Percentiles rank a stretch among this genome's conserved stretches.
phyloP scores from a whole-genome alignment of 1,140 invertebrate genomes.

The Ceratoteleas bidentatus region DNA sequence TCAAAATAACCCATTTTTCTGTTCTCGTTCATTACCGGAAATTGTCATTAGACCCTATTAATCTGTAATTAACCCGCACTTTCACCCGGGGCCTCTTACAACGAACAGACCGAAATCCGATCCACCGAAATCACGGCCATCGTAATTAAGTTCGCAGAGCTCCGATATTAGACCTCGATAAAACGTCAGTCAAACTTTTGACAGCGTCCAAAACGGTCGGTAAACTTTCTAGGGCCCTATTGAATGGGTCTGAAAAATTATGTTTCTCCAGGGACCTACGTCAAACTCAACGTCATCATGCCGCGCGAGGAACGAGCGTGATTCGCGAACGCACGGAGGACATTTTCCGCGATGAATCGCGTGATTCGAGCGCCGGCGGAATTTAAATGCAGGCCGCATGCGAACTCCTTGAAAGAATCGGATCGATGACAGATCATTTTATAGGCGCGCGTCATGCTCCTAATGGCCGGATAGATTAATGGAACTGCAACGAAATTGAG shows the following conservation, averaged over 20 bases:
- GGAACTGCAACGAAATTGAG: conserved; percentile 16
- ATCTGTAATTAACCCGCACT: background rate
- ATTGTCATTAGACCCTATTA: background rate
- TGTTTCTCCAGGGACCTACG: conserved; percentile 3
- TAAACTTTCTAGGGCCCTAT: conserved; percentile 21
- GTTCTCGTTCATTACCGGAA: background rate
- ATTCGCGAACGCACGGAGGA: no score
- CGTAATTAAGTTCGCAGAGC: conserved; percentile 15
- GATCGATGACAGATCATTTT: conserved; percentile 56
- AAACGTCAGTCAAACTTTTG: conserved; percentile 21
- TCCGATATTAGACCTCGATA: conserved; percentile 3
- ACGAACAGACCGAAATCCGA: background rate
- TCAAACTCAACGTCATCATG: background rate
- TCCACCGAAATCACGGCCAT: background rate
- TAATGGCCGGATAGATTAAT: conserved; percentile 44
- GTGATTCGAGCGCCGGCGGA: conserved; percentile 10
- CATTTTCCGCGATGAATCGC: conserved; percentile 38
- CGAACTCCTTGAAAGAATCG: conserved; percentile 7
- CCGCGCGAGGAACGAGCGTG: no score
- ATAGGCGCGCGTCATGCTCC: conserved; percentile 19
- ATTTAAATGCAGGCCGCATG: conserved; percentile 40
- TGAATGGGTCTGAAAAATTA: conserved; percentile 17
- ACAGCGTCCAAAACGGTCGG: conserved; percentile 18
- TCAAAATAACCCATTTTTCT: no score
- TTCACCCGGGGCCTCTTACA: background rate